These are phyloP conservation scores for Cheilosia vulpina DNA, from an alignment of 2,888 invertebrate genomes.

Conservation along the genomic window DNA sequence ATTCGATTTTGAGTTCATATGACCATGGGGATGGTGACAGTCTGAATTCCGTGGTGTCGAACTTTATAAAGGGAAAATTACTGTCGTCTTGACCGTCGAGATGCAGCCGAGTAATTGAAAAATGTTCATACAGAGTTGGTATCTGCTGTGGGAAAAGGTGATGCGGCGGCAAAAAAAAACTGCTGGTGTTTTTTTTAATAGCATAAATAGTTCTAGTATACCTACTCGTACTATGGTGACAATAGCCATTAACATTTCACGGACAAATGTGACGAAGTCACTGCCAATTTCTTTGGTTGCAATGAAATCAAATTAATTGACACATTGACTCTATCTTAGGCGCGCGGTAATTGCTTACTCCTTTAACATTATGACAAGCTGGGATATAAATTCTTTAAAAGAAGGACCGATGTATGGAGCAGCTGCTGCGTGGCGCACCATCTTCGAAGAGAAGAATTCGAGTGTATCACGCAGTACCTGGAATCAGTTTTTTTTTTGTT, in stretches of 20 bases:
- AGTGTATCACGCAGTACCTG: too few relatives aligned
- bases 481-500: too few relatives aligned
- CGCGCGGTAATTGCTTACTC: neutral
- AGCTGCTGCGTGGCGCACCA: too few relatives aligned
- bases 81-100: slow-evolving; percentile 29
- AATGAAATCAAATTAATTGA: slow-evolving; percentile 1
- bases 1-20: slow-evolving; percentile 61
- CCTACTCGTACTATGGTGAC: neutral
- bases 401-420: too few relatives aligned
- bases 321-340: neutral
- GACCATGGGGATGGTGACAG: slow-evolving; percentile 70
- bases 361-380: neutral
- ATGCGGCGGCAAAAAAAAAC: neutral
- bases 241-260: slow-evolving; percentile 7
- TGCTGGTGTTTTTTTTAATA: neutral
- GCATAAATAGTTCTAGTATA: neutral
- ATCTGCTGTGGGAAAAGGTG: neutral
- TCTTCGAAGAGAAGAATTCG: too few relatives aligned
- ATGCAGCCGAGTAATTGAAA: slow-evolving; percentile 42
- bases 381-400: too few relatives aligned
- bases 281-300: neutral
- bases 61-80: slow-evolving; percentile 72
- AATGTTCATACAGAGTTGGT: slow-evolving; percentile 14
- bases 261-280: neutral
- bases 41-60: slow-evolving; percentile 65